phyloP scores from a whole-genome alignment of 1,140 invertebrate genomes.

The Piezodorus guildinii region DNA sequence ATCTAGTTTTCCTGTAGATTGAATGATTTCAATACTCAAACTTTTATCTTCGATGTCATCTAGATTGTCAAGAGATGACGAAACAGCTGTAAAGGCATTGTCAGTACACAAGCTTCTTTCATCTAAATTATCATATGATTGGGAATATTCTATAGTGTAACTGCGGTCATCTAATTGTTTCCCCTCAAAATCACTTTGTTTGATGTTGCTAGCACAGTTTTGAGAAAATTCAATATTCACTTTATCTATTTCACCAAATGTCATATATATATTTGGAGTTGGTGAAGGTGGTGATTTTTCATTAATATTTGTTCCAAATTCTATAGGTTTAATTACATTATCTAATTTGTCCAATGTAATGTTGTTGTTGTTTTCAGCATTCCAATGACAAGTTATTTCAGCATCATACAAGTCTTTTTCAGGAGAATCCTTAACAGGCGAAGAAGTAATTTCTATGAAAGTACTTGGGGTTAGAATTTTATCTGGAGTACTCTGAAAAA shows the following conservation, averaged over 20 bases:
- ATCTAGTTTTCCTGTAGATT: slow-evolving; percentile 24
- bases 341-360: slow-evolving; percentile 15
- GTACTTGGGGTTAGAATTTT: not conserved
- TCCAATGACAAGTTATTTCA: not conserved
- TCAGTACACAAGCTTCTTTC: slow-evolving; percentile 20
- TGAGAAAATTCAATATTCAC: not conserved
- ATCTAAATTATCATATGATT: slow-evolving; percentile 26
- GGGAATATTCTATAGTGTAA: slow-evolving; percentile 22
- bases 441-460: not conserved
- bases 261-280: not conserved
- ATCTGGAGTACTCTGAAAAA: slow-evolving; percentile 3
- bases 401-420: not conserved
- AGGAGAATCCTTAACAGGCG: not conserved
- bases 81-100: slow-evolving; percentile 10
- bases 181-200: not conserved
- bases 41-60: slow-evolving; percentile 21
- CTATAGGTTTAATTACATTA: slow-evolving; percentile 12
- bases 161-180: slow-evolving; percentile 7
- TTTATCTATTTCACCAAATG: slow-evolving; percentile 8
- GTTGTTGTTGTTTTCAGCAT: slow-evolving; percentile 13
- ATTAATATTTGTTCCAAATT: slow-evolving; percentile 13
- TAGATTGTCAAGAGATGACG: slow-evolving; percentile 21
- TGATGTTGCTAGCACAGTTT: not conserved
- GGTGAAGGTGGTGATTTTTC: not conserved
- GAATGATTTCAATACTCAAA: slow-evolving; percentile 25